These are phyloP conservation scores for Sardina pilchardus DNA, from an alignment of 2,113 vertebrate species.

Conservation along the genomic window DNA sequence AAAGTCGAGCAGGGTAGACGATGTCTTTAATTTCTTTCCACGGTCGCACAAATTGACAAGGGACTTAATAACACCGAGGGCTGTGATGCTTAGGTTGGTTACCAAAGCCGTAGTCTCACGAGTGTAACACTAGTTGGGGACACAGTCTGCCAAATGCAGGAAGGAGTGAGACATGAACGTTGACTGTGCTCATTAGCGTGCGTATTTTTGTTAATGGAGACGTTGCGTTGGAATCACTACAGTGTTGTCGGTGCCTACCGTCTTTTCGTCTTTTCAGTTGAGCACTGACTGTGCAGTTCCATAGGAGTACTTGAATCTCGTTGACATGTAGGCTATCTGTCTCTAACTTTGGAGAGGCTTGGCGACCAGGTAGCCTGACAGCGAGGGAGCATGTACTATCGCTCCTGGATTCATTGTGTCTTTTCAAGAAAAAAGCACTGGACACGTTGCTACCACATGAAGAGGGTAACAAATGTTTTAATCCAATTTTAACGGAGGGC, in stretches of 20 bases:
- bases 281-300: not conserved
- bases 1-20: not conserved
- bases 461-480: slow-evolving; percentile 44
- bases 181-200: not conserved
- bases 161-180: not conserved
- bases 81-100: not conserved
- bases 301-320: not conserved
- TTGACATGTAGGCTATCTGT: slow-evolving; percentile 18
- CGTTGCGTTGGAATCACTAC: not conserved
- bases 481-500: slow-evolving; percentile 46
- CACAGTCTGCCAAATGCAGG: not conserved
- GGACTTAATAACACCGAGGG: not conserved
- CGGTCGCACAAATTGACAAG: not conserved
- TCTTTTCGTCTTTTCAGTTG: not conserved
- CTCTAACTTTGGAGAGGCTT: slow-evolving; percentile 40
- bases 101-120: not conserved
- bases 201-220: slow-evolving; percentile 15
- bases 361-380: slow-evolving; percentile 33
- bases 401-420: slow-evolving; percentile 48
- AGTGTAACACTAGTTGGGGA: slow-evolving; percentile 15
- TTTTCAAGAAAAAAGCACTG: slow-evolving; percentile 52
- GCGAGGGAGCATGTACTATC: slow-evolving; percentile 34
- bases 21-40: not conserved
- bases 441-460: slow-evolving; percentile 30
- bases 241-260: not conserved